Evolutionary conservation across 2,113 vertebrate species (phyloP).

Genomic region (Sander vitreus): DNA sequence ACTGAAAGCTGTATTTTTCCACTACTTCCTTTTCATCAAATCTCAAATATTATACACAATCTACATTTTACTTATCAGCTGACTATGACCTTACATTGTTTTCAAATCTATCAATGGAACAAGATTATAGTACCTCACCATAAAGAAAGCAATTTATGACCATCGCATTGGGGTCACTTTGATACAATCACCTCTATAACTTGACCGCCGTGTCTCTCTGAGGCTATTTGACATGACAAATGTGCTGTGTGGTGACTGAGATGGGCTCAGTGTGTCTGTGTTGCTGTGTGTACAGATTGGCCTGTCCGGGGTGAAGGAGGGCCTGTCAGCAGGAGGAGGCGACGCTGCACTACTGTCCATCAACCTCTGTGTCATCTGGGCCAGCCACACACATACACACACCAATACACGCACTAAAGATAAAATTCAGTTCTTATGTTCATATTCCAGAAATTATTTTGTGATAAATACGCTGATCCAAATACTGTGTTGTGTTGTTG

Average conservation of each 20-base stretch:
- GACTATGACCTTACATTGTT: slow-evolving; percentile 16
- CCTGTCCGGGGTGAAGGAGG: slow-evolving; percentile 75
- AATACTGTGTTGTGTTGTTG: slow-evolving; percentile 1
- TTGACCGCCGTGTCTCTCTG: slow-evolving; percentile 59
- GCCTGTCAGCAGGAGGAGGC: slow-evolving; percentile 67
- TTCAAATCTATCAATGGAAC: slow-evolving; percentile 39
- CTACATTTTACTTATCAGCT: not conserved
- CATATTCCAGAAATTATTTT: slow-evolving; percentile 21
- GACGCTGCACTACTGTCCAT: slow-evolving; percentile 64
- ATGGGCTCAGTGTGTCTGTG: slow-evolving; percentile 70
- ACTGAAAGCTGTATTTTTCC: not conserved
- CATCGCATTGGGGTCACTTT: slow-evolving; percentile 68
- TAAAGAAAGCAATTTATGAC: slow-evolving; percentile 70
- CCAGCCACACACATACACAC: slow-evolving; percentile 16
- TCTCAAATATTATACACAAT: not conserved
- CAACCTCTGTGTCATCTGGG: slow-evolving; percentile 57
- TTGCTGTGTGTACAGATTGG: slow-evolving; percentile 76
- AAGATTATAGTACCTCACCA: slow-evolving; percentile 22
- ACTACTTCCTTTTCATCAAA: not conserved
- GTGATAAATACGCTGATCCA: slow-evolving; percentile 39
- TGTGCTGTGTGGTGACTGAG: slow-evolving; percentile 66
- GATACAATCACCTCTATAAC: slow-evolving; percentile 74
- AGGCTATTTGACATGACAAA: slow-evolving; percentile 74
- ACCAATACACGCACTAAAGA: not conserved
- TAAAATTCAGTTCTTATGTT: not conserved